These are phyloP conservation scores for Heterocephalus glaber DNA, from an alignment of 2,113 vertebrate species.

Conservation along the genomic window DNA sequence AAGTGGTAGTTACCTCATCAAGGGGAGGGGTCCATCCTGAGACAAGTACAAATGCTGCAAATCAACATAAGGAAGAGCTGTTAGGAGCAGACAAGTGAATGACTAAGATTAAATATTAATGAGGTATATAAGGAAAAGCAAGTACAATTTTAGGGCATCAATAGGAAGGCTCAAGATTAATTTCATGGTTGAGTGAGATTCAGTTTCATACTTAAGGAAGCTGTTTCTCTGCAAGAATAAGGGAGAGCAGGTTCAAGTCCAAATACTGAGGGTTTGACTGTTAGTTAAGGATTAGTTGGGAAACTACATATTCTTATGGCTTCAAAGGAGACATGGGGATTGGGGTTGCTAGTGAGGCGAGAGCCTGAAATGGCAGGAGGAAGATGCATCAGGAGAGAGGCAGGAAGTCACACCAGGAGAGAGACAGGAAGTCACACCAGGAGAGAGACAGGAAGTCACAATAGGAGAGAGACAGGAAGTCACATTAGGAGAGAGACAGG, in stretches of 20 bases:
- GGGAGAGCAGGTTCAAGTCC: neutral
- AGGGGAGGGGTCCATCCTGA: neutral
- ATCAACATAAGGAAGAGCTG: neutral
- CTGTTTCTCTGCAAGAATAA: slow-evolving; percentile 28
- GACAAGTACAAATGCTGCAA: neutral
- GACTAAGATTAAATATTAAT: slow-evolving; percentile 40
- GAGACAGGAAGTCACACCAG: no score
- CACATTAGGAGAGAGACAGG: no score
- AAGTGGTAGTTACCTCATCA: neutral
- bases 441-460: no score
- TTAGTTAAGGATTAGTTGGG: neutral
- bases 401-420: neutral
- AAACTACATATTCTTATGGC: neutral
- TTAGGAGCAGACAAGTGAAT: neutral
- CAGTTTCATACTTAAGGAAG: neutral
- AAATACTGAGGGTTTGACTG: slow-evolving; percentile 12
- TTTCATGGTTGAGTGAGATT: neutral
- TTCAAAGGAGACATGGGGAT: neutral
- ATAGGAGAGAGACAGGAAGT: no score
- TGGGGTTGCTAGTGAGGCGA: neutral
- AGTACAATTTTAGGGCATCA: neutral
- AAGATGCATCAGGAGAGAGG: neutral
- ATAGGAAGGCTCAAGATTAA: neutral
- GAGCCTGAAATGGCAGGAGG: neutral
- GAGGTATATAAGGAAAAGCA: slow-evolving; percentile 11